These are phyloP conservation scores for Platycheirus albimanus DNA, from an alignment of 2,888 invertebrate species.

Conservation along the genomic window DNA sequence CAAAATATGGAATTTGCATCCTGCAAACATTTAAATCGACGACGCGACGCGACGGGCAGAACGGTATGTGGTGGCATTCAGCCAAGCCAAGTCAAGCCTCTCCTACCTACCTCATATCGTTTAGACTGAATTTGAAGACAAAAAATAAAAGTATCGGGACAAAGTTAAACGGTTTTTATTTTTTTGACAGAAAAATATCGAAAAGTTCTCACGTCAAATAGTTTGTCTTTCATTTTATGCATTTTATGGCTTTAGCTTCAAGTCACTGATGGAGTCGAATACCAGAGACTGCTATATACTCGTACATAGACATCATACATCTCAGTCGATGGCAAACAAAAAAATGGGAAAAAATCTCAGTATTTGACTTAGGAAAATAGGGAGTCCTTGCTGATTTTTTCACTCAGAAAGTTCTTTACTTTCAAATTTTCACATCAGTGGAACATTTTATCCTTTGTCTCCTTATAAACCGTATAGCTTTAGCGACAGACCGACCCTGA, in stretches of 20 bases:
- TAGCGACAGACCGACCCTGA: conserved; percentile 11
- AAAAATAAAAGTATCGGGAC: not conserved
- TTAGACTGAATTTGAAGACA: not conserved
- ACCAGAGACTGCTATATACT: conserved; percentile 1
- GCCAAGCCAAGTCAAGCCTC: not conserved
- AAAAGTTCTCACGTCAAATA: conserved; percentile 61
- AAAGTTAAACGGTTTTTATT: conserved; percentile 52
- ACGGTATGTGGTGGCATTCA: conserved; percentile 8
- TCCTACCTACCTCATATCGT: not conserved
- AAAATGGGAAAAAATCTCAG: no score
- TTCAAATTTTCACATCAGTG: conserved; percentile 7
- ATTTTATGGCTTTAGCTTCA: conserved; percentile 14
- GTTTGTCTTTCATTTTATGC: conserved; percentile 39
- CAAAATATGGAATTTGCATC: conserved; percentile 57
- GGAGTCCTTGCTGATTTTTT: no score
- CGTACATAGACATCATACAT: no score
- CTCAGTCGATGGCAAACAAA: no score
- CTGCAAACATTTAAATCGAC: conserved; percentile 30
- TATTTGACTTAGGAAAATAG: no score
- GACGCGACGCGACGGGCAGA: no score
- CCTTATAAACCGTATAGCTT: not conserved
- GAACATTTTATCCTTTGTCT: conserved; percentile 42
- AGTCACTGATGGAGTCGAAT: conserved; percentile 2
- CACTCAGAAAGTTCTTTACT: conserved; percentile 4
- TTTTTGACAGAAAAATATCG: conserved; percentile 29